phyloP scores from a whole-genome alignment of 2,113 vertebrate species.

The Erinaceus europaeus region DNA sequence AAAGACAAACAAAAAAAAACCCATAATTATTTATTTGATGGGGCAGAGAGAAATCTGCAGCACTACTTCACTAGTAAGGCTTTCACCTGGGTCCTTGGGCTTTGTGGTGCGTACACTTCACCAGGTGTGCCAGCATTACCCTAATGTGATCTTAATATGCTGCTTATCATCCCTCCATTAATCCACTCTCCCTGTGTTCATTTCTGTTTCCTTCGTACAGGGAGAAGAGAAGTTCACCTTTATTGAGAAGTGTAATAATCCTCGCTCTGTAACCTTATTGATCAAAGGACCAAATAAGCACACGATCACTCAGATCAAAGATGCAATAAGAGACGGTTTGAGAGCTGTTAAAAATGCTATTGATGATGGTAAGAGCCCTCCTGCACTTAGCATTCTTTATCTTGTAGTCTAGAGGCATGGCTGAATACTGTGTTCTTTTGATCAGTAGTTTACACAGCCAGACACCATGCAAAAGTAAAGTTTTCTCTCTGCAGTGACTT shows the following conservation, averaged over 20 bases:
- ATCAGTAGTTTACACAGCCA: slow-evolving; percentile 33
- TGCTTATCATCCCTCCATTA: background rate
- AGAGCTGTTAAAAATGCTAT: slow-evolving; percentile 97
- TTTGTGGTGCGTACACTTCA: too few relatives aligned
- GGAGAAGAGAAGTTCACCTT: slow-evolving; percentile 98
- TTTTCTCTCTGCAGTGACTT: slow-evolving; percentile 22
- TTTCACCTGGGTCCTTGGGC: too few relatives aligned
- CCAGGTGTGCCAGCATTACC: background rate
- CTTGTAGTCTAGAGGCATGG: background rate
- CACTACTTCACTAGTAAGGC: too few relatives aligned
- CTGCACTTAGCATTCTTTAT: background rate
- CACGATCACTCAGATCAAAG: slow-evolving; percentile 96
- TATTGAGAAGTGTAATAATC: slow-evolving; percentile 94
- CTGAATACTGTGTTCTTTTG: slow-evolving; percentile 49
- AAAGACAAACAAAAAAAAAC: too few relatives aligned
- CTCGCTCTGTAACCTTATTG: slow-evolving; percentile 94
- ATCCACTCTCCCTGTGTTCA: background rate
- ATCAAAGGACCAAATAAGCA: slow-evolving; percentile 97
- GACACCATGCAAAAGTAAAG: slow-evolving; percentile 49
- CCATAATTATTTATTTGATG: too few relatives aligned
- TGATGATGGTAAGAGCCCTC: slow-evolving; percentile 89
- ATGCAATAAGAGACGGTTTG: slow-evolving; percentile 94
- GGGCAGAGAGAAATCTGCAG: too few relatives aligned
- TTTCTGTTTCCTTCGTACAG: slow-evolving; percentile 71
- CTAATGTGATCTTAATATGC: background rate